Percentiles rank a stretch among this genome's conserved stretches.
Conservation (phyloP, 1,140 invertebrate species). For the Spodoptera frugiperda region DNA sequence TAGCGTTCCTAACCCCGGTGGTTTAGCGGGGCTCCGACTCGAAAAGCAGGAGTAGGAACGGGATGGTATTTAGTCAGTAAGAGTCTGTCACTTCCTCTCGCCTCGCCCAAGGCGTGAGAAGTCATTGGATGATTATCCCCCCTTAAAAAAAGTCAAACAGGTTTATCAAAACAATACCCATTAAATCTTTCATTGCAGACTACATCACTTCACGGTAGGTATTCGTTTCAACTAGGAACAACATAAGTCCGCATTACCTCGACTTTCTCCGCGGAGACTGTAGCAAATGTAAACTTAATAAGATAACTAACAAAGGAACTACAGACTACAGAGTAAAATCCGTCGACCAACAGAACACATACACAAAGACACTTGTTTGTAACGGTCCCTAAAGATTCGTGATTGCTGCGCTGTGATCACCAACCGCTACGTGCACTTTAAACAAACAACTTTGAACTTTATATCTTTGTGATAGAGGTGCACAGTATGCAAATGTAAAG, state of each 20-base stretch:
- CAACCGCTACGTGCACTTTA: neutral
- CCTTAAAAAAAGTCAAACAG: too few relatives aligned
- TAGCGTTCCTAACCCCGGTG: too few relatives aligned
- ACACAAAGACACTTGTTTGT: slow-evolving; percentile 53
- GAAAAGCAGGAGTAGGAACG: too few relatives aligned
- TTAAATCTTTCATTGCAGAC: slow-evolving; percentile 5
- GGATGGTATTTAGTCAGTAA: too few relatives aligned
- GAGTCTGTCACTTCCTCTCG: too few relatives aligned
- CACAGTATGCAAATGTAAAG: slow-evolving; percentile 27
- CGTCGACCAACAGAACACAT: slow-evolving; percentile 38
- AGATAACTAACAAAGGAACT: slow-evolving; percentile 35
- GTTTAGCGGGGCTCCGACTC: too few relatives aligned
- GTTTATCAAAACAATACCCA: too few relatives aligned
- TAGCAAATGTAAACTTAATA: slow-evolving; percentile 40
- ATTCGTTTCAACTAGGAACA: neutral
- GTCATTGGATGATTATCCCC: too few relatives aligned
- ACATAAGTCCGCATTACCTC: neutral
- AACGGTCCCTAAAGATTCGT: slow-evolving; percentile 51
- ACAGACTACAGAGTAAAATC: slow-evolving; percentile 38
- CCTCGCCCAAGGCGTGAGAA: too few relatives aligned
- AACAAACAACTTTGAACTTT: slow-evolving; percentile 22
- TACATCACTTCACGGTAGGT: slow-evolving; percentile 11
- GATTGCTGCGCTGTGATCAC: slow-evolving; percentile 48
- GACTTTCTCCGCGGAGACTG: neutral
- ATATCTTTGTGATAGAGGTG: neutral